Conservation (phyloP, 2,888 invertebrate genomes). For the Scelioninae gen. 1 region DNA sequence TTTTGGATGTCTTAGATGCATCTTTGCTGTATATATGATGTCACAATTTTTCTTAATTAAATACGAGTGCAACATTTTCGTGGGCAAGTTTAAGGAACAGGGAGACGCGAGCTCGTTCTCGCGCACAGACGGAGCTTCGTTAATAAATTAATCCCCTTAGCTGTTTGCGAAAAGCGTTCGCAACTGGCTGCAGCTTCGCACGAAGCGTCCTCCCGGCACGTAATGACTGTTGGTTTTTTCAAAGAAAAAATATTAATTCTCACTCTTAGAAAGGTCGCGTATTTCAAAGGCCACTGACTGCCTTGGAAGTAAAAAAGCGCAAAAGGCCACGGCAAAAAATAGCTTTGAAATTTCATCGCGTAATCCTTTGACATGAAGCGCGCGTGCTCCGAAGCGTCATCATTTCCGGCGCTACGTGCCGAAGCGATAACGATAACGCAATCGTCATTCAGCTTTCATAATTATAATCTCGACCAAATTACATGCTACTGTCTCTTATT, state of each 20-base stretch:
- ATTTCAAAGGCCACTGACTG: constrained; percentile 64
- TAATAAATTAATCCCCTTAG: constrained; percentile 69
- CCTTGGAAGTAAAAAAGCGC: constrained; percentile 66
- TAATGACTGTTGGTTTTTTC: constrained; percentile 65
- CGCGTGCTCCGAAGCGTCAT: constrained; percentile 40
- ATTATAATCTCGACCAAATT: constrained; percentile 46
- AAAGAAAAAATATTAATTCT: constrained; percentile 69
- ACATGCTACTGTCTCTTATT: constrained; percentile 6
- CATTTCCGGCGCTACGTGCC: constrained; percentile 32
- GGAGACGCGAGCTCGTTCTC: constrained; percentile 29
- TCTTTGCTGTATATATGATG: background rate
- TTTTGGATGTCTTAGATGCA: background rate
- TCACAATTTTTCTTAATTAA: constrained; percentile 57
- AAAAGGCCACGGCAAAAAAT: constrained; percentile 65
- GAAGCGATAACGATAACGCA: constrained; percentile 58
- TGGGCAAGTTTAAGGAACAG: constrained; percentile 49
- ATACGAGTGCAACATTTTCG: constrained; percentile 12
- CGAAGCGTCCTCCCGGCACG: constrained; percentile 63
- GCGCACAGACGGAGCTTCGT: constrained; percentile 57
- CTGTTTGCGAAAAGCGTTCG: constrained; percentile 55
- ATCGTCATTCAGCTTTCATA: constrained; percentile 61
- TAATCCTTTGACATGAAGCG: constrained; percentile 59
- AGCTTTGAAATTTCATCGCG: constrained; percentile 65
- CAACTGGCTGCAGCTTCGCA: constrained; percentile 34
- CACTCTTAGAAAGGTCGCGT: constrained; percentile 62